Percentiles rank a stretch among this genome's conserved stretches.
Evolutionary conservation across 2,113 vertebrate genomes (phyloP).

Genomic region (Shinisaurus crocodilurus): DNA sequence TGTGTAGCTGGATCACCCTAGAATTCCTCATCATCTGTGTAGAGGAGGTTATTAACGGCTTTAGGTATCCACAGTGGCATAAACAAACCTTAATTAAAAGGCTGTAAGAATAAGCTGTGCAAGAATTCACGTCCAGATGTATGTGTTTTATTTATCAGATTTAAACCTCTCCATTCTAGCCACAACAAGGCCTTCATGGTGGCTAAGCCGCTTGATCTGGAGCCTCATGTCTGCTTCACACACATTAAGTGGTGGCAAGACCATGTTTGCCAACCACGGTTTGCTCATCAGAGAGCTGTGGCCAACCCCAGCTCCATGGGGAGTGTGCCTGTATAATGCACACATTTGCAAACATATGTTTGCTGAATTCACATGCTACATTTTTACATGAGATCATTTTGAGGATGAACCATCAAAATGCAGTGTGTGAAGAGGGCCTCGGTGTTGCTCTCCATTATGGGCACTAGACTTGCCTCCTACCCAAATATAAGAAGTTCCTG

Average conservation of each 20-base stretch:
- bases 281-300: background rate
- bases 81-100: background rate
- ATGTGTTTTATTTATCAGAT: background rate
- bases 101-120: background rate
- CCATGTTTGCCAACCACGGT: too few species aligned
- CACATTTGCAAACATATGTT: background rate
- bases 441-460: too few species aligned
- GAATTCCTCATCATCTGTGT: background rate
- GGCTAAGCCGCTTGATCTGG: too few species aligned
- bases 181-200: too few species aligned
- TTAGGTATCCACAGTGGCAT: background rate
- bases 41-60: background rate
- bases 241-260: too few species aligned
- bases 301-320: background rate
- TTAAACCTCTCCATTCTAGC: background rate
- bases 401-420: background rate
- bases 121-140: background rate
- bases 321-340: background rate
- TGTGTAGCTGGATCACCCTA: background rate
- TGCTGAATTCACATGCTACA: background rate
- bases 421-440: too few species aligned
- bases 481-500: background rate
- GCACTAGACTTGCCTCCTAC: background rate
- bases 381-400: background rate
- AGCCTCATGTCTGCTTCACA: too few species aligned